phyloP scores from a whole-genome alignment of 1,140 invertebrate species.

The Leptinotarsa lineolata region DNA sequence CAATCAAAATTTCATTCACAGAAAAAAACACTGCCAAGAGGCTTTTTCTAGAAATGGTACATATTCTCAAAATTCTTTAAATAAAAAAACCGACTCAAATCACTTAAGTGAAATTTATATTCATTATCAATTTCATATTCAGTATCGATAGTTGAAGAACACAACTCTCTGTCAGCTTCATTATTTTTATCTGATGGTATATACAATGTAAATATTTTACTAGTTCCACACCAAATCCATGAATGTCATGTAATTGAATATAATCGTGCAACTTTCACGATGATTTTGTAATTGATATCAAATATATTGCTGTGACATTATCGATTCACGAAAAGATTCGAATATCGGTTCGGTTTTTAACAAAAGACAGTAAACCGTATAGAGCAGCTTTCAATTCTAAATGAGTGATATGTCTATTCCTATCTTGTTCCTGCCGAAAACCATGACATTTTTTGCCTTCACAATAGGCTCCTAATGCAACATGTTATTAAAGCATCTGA shows the following conservation, averaged over 20 bases:
- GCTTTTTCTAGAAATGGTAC: too few species aligned
- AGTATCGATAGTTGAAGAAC: too few species aligned
- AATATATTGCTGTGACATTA: slow-evolving; percentile 23
- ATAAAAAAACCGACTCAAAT: too few species aligned
- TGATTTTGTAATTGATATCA: background rate
- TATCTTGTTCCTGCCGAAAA: slow-evolving; percentile 39
- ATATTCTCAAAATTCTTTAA: too few species aligned
- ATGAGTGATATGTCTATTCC: slow-evolving; percentile 25
- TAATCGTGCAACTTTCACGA: slow-evolving; percentile 32
- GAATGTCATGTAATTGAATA: slow-evolving; percentile 36
- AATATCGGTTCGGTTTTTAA: too few species aligned
- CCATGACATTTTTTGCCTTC: slow-evolving; percentile 25
- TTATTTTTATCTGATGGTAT: slow-evolving; percentile 39
- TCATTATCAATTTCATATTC: too few species aligned
- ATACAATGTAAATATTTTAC: slow-evolving; percentile 41
- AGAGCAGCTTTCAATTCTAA: slow-evolving; percentile 26
- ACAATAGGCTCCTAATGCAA: slow-evolving; percentile 5
- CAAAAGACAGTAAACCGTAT: slow-evolving; percentile 31
- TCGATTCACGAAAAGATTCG: background rate
- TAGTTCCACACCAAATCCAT: slow-evolving; percentile 46
- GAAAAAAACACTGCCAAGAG: too few species aligned
- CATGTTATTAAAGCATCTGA: slow-evolving; percentile 20
- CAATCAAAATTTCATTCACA: too few species aligned
- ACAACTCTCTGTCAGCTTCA: slow-evolving; percentile 34
- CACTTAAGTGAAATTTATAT: too few species aligned